These are phyloP conservation scores for Paralinhomoeus sp. DNA, from an alignment of 2,888 invertebrate species.

Conservation along the genomic window DNA sequence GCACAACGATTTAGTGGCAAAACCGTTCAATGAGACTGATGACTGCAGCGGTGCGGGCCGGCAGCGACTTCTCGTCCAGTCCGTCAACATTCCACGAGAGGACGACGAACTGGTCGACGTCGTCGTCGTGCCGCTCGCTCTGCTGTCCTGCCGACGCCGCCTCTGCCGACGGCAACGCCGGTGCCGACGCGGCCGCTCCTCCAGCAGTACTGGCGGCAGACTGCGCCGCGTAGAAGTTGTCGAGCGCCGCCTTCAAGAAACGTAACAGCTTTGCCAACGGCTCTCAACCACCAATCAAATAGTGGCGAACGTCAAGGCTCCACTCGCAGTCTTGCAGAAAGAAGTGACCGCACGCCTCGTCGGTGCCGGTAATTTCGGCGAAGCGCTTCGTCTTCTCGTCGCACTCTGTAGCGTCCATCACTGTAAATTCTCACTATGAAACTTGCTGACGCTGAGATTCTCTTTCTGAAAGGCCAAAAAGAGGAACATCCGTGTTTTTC, in stretches of 20 bases:
- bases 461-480: too few relatives aligned
- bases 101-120: conserved; percentile 26
- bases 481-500: too few relatives aligned
- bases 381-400: conserved; percentile 17
- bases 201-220: too few relatives aligned
- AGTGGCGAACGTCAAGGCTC: conserved; percentile 29
- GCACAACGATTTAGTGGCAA: too few relatives aligned
- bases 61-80: conserved; percentile 32
- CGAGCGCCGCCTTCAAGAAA: neutral
- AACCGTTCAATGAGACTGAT: too few relatives aligned
- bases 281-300: neutral
- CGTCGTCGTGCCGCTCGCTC: neutral
- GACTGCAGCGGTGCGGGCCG: conserved; percentile 33
- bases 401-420: neutral
- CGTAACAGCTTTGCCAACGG: neutral
- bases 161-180: neutral
- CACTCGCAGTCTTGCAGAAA: conserved; percentile 36
- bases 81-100: conserved; percentile 41
- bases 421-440: too few relatives aligned
- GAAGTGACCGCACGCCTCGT: conserved; percentile 35
- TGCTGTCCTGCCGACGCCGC: neutral
- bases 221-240: neutral
- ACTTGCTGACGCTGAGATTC: too few relatives aligned
- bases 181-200: too few relatives aligned
- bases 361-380: conserved; percentile 34